Evolutionary conservation across 2,888 invertebrate genomes (phyloP).

Genomic region (Ennomos fuscantarius): DNA sequence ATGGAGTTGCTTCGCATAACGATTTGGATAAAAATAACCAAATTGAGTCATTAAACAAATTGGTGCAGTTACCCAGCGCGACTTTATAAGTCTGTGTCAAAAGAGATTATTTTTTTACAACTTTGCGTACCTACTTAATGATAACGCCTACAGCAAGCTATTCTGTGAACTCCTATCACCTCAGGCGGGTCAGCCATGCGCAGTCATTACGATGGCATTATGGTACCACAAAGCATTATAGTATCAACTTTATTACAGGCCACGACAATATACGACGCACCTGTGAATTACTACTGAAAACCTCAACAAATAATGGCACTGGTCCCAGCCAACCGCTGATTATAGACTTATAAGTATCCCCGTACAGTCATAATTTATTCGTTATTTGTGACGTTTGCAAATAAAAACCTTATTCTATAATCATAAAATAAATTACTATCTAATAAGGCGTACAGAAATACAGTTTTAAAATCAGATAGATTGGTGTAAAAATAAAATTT

Average conservation of each 20-base stretch:
- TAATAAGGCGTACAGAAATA: slow-evolving; percentile 44
- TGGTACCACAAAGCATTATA: slow-evolving; percentile 49
- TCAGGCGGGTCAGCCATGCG: slow-evolving; percentile 44
- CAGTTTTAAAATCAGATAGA: slow-evolving; percentile 49
- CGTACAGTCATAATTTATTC: slow-evolving; percentile 2
- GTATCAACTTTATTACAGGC: slow-evolving; percentile 54
- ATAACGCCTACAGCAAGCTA: slow-evolving; percentile 55
- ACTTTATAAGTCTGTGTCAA: slow-evolving; percentile 44
- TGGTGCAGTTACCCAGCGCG: slow-evolving; percentile 40
- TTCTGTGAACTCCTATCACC: slow-evolving; percentile 51
- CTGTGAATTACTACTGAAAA: slow-evolving; percentile 43
- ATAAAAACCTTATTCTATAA: slow-evolving; percentile 26
- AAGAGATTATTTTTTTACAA: slow-evolving; percentile 45
- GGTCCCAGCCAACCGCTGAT: slow-evolving; percentile 46
- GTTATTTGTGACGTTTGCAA: slow-evolving; percentile 6
- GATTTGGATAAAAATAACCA: slow-evolving; percentile 49
- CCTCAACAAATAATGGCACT: slow-evolving; percentile 44
- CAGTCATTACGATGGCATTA: slow-evolving; percentile 46
- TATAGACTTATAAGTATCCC: slow-evolving; percentile 35
- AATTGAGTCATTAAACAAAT: slow-evolving; percentile 58
- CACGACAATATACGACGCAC: slow-evolving; percentile 39
- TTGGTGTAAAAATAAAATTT: slow-evolving; percentile 59
- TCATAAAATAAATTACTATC: slow-evolving; percentile 33
- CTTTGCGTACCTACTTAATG: slow-evolving; percentile 50
- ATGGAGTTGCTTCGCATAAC: slow-evolving; percentile 40